phyloP scores from a whole-genome alignment of 2,113 vertebrate species.

The Anoura caudifer region DNA sequence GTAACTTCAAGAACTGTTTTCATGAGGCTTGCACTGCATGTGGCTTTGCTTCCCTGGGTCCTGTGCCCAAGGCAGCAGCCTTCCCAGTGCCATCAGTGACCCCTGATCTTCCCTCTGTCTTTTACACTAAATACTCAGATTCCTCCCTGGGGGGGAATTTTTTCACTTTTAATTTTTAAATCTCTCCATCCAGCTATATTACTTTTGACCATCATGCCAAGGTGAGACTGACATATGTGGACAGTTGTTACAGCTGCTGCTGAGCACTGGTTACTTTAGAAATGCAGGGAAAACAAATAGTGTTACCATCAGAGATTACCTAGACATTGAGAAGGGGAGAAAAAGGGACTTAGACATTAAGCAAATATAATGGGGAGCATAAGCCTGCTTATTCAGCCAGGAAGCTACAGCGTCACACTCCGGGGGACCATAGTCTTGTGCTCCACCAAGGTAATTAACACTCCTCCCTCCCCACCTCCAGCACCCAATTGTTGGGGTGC shows the following conservation, averaged over 20 bases:
- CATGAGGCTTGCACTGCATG: not conserved
- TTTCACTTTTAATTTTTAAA: not conserved
- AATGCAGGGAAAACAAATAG: constrained; percentile 52
- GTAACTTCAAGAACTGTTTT: accelerated
- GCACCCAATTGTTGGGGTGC: no score
- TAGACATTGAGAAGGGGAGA: no score
- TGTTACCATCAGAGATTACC: no score
- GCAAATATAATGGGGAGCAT: no score
- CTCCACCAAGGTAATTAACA: no score
- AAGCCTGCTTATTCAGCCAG: no score
- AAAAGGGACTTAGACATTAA: no score
- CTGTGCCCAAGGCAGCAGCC: not conserved
- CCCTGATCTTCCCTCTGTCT: accelerated
- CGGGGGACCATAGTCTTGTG: no score
- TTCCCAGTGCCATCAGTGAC: not conserved
- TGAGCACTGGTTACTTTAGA: not conserved
- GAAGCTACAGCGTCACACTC: no score
- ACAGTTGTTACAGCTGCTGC: constrained; percentile 56
- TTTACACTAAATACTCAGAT: not conserved
- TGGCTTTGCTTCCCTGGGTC: not conserved
- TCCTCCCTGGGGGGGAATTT: not conserved
- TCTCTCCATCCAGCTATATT: not conserved
- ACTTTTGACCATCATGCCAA: not conserved
- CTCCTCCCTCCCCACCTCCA: no score
- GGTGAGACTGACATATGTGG: not conserved